Conservation (phyloP, 2,113 vertebrate species). For the Sarotherodon lohbergeri region DNA sequence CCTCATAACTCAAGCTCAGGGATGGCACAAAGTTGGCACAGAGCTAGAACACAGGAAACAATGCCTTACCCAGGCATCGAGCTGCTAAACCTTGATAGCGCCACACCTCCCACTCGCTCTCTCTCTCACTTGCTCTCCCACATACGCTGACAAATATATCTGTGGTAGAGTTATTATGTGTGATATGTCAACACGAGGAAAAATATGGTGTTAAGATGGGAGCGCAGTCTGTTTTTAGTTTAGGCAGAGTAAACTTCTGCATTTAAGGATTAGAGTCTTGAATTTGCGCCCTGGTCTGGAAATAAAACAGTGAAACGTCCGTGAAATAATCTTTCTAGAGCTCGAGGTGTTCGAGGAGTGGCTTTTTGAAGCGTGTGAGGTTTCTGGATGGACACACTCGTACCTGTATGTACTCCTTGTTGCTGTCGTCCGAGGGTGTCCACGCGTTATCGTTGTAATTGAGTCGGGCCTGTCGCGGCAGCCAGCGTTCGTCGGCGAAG, state of each 20-base stretch:
- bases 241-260: not conserved
- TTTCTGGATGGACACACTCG: not conserved
- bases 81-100: constrained; percentile 41
- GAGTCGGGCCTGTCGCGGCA: constrained; percentile 88
- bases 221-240: not conserved
- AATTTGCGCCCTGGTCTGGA: not conserved
- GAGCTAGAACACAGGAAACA: constrained; percentile 45
- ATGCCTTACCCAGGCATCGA: constrained; percentile 26
- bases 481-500: constrained; percentile 86
- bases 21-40: constrained; percentile 46
- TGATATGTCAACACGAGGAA: constrained; percentile 7
- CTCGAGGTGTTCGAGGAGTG: not conserved
- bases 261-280: not conserved
- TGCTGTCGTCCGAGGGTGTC: constrained; percentile 92
- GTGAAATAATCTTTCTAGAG: not conserved
- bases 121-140: not conserved
- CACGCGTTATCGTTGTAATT: constrained; percentile 92
- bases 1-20: constrained; percentile 43
- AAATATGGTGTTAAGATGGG: not conserved
- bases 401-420: constrained; percentile 95
- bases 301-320: not conserved
- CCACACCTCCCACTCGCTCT: constrained; percentile 11
- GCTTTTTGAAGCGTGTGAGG: not conserved
- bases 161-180: constrained; percentile 30
- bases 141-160: constrained; percentile 25